Conservation (phyloP, 2,113 vertebrate genomes). For the Leuciscus idus region DNA sequence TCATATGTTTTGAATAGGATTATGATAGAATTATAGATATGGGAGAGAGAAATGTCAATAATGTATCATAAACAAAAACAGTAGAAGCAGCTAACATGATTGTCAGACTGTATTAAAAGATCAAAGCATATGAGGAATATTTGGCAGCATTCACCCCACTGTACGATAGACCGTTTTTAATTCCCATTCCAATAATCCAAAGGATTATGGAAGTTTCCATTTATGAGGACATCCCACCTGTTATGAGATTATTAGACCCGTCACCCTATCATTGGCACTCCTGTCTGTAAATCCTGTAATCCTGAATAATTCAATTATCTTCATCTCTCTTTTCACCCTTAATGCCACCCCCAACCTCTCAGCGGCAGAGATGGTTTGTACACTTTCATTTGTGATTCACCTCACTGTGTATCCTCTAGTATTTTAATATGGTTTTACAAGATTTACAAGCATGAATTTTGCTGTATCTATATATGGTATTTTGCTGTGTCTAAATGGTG, state of each 20-base stretch:
- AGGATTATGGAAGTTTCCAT: slow-evolving; percentile 1
- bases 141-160: slow-evolving; percentile 5
- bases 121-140: not conserved
- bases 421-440: not conserved
- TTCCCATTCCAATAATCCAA: not conserved
- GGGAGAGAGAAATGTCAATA: not conserved
- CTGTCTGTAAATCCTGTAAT: not conserved
- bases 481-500: too few relatives aligned
- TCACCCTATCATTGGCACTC: not conserved
- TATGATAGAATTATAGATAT: slow-evolving; percentile 19
- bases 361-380: slow-evolving; percentile 93
- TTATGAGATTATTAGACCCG: not conserved
- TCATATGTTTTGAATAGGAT: slow-evolving; percentile 23
- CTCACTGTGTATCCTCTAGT: not conserved
- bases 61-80: slow-evolving; percentile 15
- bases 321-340: slow-evolving; percentile 43
- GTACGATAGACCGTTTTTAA: not conserved
- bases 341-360: slow-evolving; percentile 70
- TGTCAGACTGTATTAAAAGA: slow-evolving; percentile 15
- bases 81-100: slow-evolving; percentile 10
- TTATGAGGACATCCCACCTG: not conserved
- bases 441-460: not conserved
- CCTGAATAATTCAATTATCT: slow-evolving; percentile 27
- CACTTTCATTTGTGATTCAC: not conserved
- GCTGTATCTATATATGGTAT: not conserved